Percentiles rank a stretch among this genome's conserved stretches.
Conservation (phyloP, 64 coral and sea anemone genomes). For the Stylophora pistillata region DNA sequence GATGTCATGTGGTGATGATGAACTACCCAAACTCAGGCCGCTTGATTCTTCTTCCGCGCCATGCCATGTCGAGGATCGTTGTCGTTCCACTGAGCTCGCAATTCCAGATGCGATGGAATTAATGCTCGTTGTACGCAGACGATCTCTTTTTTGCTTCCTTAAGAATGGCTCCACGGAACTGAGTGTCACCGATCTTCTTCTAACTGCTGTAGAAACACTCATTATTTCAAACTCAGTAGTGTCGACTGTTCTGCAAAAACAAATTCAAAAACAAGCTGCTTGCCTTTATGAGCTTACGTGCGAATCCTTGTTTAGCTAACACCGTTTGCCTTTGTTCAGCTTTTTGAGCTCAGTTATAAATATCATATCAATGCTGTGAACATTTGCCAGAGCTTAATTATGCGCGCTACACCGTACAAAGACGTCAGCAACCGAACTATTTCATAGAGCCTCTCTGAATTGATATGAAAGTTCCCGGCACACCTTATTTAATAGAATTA, state of each 20-base stretch:
- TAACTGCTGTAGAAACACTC: slow-evolving; percentile 4
- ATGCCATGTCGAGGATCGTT: slow-evolving; percentile 79
- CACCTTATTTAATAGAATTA: slow-evolving; percentile 22
- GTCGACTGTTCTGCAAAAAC: background rate
- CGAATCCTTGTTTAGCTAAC: background rate
- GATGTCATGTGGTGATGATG: slow-evolving; percentile 1
- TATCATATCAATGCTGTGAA: background rate
- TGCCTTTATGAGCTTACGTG: background rate
- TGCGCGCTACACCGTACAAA: background rate
- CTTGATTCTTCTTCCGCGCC: slow-evolving; percentile 33
- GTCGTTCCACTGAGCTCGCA: slow-evolving; percentile 12
- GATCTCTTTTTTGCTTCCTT: slow-evolving; percentile 28
- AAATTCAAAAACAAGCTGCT: background rate
- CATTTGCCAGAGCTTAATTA: background rate
- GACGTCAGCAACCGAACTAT: slow-evolving; percentile 23
- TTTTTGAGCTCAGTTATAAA: background rate
- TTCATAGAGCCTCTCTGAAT: background rate
- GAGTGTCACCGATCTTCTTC: slow-evolving; percentile 54
- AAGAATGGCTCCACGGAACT: slow-evolving; percentile 63
- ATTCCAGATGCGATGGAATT: slow-evolving; percentile 72
- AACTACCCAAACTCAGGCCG: background rate
- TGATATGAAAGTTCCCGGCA: background rate
- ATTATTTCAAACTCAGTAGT: background rate
- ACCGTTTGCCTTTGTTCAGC: background rate
- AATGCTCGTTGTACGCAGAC: slow-evolving; percentile 45